Conservation (phyloP, 2,113 vertebrate genomes). For the Pheucticus melanocephalus region DNA sequence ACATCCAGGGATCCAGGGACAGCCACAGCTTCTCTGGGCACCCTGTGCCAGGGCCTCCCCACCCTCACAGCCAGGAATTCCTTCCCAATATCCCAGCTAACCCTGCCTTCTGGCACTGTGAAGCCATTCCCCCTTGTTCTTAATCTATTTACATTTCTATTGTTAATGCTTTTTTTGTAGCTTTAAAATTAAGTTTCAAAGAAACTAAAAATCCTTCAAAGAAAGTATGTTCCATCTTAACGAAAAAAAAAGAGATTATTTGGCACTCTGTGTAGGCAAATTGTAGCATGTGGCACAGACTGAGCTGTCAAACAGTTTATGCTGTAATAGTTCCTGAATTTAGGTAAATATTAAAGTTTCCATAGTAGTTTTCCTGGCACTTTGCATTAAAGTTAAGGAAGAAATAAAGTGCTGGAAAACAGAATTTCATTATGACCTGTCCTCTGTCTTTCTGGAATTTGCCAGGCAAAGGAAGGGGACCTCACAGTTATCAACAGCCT, state of each 20-base stretch:
- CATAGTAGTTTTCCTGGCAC: not conserved
- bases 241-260: not conserved
- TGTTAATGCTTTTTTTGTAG: not conserved
- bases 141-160: not conserved
- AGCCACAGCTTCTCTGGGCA: not conserved
- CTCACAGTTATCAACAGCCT: conserved; percentile 81
- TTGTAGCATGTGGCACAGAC: not conserved
- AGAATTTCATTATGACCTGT: not conserved
- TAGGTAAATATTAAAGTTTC: not conserved
- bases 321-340: not conserved
- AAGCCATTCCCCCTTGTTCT: not conserved
- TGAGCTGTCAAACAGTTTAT: not conserved
- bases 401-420: not conserved
- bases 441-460: conserved; percentile 33
- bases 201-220: not conserved
- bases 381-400: not conserved
- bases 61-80: not conserved
- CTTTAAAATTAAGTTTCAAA: not conserved
- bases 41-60: not conserved
- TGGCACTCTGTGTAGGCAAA: not conserved
- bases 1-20: not conserved
- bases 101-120: not conserved
- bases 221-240: not conserved
- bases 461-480: conserved; percentile 87
- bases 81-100: not conserved